These are phyloP conservation scores for Apamea sordens DNA, from an alignment of 2,888 invertebrate genomes.

Conservation along the genomic window DNA sequence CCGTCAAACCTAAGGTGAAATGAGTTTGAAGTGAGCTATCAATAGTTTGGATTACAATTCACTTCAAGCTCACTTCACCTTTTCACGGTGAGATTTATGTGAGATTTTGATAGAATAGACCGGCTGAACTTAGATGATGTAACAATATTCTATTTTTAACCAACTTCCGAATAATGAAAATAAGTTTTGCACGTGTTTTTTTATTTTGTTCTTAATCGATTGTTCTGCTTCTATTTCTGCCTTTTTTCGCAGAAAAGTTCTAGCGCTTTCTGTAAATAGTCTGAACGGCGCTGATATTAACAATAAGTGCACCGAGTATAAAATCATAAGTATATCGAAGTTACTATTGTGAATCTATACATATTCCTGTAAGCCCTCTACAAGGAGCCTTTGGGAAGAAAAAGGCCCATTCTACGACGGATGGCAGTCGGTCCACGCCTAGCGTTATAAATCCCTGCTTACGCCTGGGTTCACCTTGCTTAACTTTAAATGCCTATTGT, in stretches of 20 bases:
- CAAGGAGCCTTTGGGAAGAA: not conserved
- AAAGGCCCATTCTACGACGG: not conserved
- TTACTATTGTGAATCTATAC: not conserved
- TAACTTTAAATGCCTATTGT: constrained; percentile 4
- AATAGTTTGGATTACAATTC: not conserved
- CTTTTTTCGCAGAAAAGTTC: not conserved
- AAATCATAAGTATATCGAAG: not conserved
- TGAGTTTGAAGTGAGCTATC: not conserved
- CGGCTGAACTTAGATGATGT: not conserved
- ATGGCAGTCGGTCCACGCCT: not conserved
- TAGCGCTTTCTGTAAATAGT: not conserved
- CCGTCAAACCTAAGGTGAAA: too few relatives aligned
- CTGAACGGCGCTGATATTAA: too few relatives aligned
- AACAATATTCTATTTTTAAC: not conserved
- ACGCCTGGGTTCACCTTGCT: not conserved
- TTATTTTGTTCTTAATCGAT: not conserved
- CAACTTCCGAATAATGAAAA: not conserved
- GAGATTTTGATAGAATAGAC: not conserved
- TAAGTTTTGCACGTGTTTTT: not conserved
- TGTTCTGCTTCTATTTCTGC: not conserved
- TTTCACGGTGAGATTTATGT: not conserved
- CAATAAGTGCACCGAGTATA: not conserved
- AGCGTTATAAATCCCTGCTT: constrained; percentile 10
- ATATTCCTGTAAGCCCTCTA: not conserved
- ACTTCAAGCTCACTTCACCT: not conserved